These are phyloP conservation scores for Nylanderia fulva DNA, from an alignment of 1,140 invertebrate genomes.

Conservation along the genomic window DNA sequence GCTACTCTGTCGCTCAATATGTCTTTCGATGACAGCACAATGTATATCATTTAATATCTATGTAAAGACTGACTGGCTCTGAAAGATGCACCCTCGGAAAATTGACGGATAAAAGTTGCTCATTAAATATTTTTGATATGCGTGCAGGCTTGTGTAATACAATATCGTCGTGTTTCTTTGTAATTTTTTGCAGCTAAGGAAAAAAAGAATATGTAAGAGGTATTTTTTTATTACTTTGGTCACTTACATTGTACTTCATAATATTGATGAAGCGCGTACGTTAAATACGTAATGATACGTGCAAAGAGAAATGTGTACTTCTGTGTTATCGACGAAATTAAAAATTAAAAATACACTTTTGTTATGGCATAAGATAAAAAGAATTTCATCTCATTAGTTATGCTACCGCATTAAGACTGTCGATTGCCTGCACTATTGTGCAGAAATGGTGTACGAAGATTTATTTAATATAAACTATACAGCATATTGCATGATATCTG, in stretches of 20 bases:
- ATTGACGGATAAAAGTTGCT: background rate
- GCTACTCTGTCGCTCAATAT: background rate
- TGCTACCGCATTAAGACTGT: background rate
- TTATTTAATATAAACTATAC: background rate
- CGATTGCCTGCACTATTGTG: constrained; percentile 20
- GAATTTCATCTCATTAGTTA: background rate
- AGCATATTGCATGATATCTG: too few species aligned
- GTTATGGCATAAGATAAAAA: constrained; percentile 38
- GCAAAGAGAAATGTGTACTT: background rate
- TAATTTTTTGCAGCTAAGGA: background rate
- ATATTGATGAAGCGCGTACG: background rate
- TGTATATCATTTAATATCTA: background rate
- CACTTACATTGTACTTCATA: background rate
- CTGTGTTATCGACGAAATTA: too few species aligned
- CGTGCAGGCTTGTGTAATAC: background rate
- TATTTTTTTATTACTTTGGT: background rate
- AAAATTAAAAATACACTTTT: too few species aligned
- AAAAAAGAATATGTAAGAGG: background rate
- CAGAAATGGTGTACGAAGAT: background rate
- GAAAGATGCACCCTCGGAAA: background rate
- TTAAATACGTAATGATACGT: constrained; percentile 39
- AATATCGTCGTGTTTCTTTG: constrained; percentile 7
- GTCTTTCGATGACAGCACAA: background rate
- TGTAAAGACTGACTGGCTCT: background rate
- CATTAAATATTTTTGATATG: constrained; percentile 46